Base-by-base conservation (phyloP, 2,888 invertebrate genomes). In the Drosophila sordidapex region DNA sequence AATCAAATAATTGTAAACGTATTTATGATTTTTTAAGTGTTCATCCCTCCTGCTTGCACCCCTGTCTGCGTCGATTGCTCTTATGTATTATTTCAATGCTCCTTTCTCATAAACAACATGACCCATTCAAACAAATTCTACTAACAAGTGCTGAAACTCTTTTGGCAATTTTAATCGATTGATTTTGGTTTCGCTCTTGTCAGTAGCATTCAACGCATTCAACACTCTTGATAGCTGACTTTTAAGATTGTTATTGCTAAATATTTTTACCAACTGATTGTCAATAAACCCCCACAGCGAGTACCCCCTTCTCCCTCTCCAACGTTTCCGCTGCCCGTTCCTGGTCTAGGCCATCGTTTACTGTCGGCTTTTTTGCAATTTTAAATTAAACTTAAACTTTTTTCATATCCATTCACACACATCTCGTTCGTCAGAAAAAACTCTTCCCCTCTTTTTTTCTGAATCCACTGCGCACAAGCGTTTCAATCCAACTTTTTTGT, bases 351-450 rank as follows among this genome's bases (percentile, higher is more conserved):
- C 38, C 66, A 53, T 61, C 66, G 78, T 63, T 64, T 54, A 43
- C 58, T 69, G 66, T 79, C 73, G 76, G 75, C 46, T 87, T 87
- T 81, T 71, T 89, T 83, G 87, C 87, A 69, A 84, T 84, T 89
- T 89, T 82, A 84, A 84, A 84, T 84, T 84, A 89, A 84, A 84
- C 82, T 84, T 84, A 84, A 84, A 89, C 83, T 84, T 84, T 84
- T 89, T 89, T 84, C 89, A 83, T 89, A 89, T 89, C 82, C 82
- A 87, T 89, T 89, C 87, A 74, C 76, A 79, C 63, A 86, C 87
- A 88, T 46, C 46, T 46, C 46, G 46, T 25, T 25, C 46, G 8
- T 46, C 57, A 52, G 69, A 73, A 82, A 85, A 85, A 76, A 69
- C 63, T 49, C 79, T 68, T 33, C 56, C 65, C 67, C 64, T 54